phyloP scores from a whole-genome alignment of 2,888 invertebrate genomes.

The Apomyelois bistriatella region DNA sequence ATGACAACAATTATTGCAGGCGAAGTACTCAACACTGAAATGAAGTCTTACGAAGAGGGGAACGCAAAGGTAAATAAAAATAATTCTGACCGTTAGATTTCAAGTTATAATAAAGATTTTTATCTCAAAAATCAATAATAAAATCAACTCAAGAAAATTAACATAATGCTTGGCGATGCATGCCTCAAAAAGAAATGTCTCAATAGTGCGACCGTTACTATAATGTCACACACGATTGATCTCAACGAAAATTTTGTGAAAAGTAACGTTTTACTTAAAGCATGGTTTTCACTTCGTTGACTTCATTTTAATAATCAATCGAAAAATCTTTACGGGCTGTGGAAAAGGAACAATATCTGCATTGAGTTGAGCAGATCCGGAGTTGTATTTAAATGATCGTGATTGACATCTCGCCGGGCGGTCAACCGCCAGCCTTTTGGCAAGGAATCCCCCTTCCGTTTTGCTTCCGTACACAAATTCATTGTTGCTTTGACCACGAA shows the following conservation, averaged over 20 bases:
- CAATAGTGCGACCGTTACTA: slow-evolving; percentile 60
- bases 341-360: slow-evolving; percentile 58
- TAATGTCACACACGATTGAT: slow-evolving; percentile 55
- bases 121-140: slow-evolving; percentile 2
- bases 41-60: neutral
- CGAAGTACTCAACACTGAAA: slow-evolving; percentile 1
- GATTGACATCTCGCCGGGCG: slow-evolving; percentile 78
- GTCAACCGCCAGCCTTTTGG: slow-evolving; percentile 49
- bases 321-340: slow-evolving; percentile 64
- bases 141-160: slow-evolving; percentile 12
- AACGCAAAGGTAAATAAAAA: neutral
- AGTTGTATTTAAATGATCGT: slow-evolving; percentile 68
- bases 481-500: slow-evolving; percentile 67
- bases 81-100: slow-evolving; percentile 1
- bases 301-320: slow-evolving; percentile 65
- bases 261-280: slow-evolving; percentile 51
- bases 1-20: slow-evolving; percentile 40
- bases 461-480: slow-evolving; percentile 42
- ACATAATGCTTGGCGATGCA: slow-evolving; percentile 3
- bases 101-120: neutral
- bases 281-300: slow-evolving; percentile 61
- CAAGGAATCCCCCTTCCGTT: slow-evolving; percentile 42
- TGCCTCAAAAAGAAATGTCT: slow-evolving; percentile 16
- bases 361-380: slow-evolving; percentile 15
- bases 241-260: slow-evolving; percentile 35